Evolutionary conservation across 2,113 vertebrate species (phyloP).

Genomic region (Corythornis cristatus): DNA sequence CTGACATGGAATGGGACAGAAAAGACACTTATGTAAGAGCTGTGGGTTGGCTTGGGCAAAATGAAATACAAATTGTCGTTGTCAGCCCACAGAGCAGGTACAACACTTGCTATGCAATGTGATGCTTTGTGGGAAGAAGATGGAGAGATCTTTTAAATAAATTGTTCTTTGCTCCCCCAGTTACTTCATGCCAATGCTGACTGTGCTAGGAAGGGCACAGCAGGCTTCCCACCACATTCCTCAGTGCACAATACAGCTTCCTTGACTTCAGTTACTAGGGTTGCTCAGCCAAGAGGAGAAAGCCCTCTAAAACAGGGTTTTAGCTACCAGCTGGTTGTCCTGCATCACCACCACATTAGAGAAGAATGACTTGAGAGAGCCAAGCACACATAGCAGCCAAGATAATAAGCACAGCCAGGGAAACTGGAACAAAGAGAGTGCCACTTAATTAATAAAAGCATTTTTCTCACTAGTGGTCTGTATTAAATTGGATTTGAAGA

Average conservation of each 20-base stretch:
- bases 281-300: conserved; percentile 5
- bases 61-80: neutral
- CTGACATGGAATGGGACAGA: conserved; percentile 24
- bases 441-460: conserved; percentile 4
- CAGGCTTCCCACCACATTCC: conserved; percentile 61
- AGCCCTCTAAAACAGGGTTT: neutral
- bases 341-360: neutral
- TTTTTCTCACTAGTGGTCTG: neutral
- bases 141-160: neutral
- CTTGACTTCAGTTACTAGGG: conserved; percentile 67
- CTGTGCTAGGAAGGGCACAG: conserved; percentile 22
- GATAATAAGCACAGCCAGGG: conserved; percentile 9
- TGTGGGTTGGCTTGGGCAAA: neutral
- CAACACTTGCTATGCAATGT: accelerated
- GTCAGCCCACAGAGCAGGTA: conserved; percentile 33
- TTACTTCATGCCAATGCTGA: neutral
- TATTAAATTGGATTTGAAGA: neutral
- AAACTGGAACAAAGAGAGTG: conserved; percentile 31
- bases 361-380: conserved; percentile 20
- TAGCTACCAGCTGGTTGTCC: conserved; percentile 34
- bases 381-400: conserved; percentile 55
- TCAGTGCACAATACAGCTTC: conserved; percentile 48
- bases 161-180: neutral
- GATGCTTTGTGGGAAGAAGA: neutral
- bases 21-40: conserved; percentile 25